Evolutionary conservation across 2,888 invertebrate genomes (phyloP), one percentile per base, ranked within the genome.

Genomic region (Cheilosia urbana): DNA sequence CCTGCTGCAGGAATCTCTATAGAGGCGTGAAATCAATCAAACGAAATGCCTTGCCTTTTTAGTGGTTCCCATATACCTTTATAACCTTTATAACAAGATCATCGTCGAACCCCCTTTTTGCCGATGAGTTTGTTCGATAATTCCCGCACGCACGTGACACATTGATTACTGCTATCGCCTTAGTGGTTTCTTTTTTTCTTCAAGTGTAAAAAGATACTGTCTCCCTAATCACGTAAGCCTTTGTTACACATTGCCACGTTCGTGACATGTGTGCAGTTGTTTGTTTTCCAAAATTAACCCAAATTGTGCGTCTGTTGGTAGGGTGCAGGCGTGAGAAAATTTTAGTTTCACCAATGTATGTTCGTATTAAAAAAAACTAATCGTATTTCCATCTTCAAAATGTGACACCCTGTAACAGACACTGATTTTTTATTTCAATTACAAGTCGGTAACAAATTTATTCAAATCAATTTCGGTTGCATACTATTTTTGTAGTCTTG

Each of bases 91-190:
- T 21, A 47, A 37, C 11, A 47, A 55, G 21, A 58, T 66, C 37
- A 24, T n/a, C 21, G 13, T 34, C 21, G 24, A 13, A 24, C 49
- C 57, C 75, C 72, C 30, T 57, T 68, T 58, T 37, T 24, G 7
- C 17, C 40, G 37, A 69, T 62, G 45, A 63, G 63, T 57, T 75
- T n/a, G 17, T 27, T 58, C 57, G 40, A 78, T 83, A 58, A 58
- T 73, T 63, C 68, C 49, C 68, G 37, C 63, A 63, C 66, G 66
- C 82, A 83, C 83, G 83, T 83, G 83, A 78, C 83, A 55, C 60
- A 21, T 72, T 66, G 62, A 72, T 72, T 55, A 51, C 40, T 21
- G 13, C 37, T 13, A 72, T 55, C 55, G 49, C 40, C 51, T 58
- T 49, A 75, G 75, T 60, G 65, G 62, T 51, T 9, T 7, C 34